Evolutionary conservation across 2,888 invertebrate genomes (phyloP).

Genomic region (Mantis religiosa): DNA sequence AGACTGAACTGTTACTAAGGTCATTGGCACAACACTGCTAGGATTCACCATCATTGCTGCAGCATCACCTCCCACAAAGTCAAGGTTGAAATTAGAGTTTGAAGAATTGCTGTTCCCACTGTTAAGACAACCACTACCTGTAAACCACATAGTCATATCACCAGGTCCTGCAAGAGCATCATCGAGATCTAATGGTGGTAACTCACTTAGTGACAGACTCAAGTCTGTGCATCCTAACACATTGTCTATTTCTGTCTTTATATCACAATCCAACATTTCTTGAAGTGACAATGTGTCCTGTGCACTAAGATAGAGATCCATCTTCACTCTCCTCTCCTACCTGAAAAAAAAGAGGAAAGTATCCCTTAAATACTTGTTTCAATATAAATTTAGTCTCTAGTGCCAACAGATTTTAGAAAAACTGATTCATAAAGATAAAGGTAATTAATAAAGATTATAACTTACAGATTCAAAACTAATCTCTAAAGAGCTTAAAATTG

Average conservation of each 20-base stretch:
- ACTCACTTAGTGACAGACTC: slow-evolving; percentile 41
- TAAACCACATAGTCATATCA: slow-evolving; percentile 32
- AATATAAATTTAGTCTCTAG: no score
- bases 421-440: no score
- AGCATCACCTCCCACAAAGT: slow-evolving; percentile 66
- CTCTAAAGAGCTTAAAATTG: no score
- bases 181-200: slow-evolving; percentile 64
- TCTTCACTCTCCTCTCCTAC: not conserved
- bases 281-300: slow-evolving; percentile 57
- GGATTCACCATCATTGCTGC: slow-evolving; percentile 84
- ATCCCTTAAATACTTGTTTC: no score
- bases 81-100: slow-evolving; percentile 63
- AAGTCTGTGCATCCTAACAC: slow-evolving; percentile 62
- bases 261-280: slow-evolving; percentile 87
- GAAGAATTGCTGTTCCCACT: slow-evolving; percentile 54
- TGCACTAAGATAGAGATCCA: slow-evolving; percentile 23
- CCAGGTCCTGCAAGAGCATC: slow-evolving; percentile 47
- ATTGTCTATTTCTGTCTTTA: slow-evolving; percentile 79
- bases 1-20: slow-evolving; percentile 31
- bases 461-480: no score
- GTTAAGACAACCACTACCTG: slow-evolving; percentile 40
- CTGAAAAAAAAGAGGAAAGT: not conserved
- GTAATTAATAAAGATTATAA: no score
- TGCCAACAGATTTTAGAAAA: no score
- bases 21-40: slow-evolving; percentile 81